Evolutionary conservation across 2,797 vertebrate genomes (phyloP), one percentile per base, ranked within the genome.

Genomic region (Spondyliosoma cantharus): DNA sequence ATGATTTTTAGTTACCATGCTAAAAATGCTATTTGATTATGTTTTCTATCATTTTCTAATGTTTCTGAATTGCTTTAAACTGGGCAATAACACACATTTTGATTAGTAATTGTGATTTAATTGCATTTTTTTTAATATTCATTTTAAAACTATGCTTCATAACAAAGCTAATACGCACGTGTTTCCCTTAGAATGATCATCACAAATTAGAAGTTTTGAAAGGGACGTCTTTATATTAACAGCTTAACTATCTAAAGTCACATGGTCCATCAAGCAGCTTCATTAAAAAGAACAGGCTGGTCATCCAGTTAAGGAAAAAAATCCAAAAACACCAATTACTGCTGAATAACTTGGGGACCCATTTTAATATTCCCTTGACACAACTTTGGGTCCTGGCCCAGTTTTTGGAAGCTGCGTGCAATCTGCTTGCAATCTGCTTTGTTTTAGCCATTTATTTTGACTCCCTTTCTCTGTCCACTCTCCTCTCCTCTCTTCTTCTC

Each of bases 281-380:
- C 24, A 65, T 66, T 65, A 71, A 57, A 62, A 82, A 52, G 13
- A 85, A 49, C 22, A 57, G n/a, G 6, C 32, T 69, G 25, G 59
- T 84, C 57, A 79, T 82, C 53, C 53, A 68, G 48, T 78, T 82
- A 72, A 37, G 24, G 3, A 27, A 59, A 59, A 67, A 29, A 3
- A 45, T 57, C 75, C 22, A 79, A 78, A 78, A 60, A 45, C 45
- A 69, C 29, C 74, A 81, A 79, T 87, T 85, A 90, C 71, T 65
- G 60, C 68, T 79, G 53, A 82, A 85, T 83, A 82, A 80, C 78
- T 73, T 24, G 16, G 86, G 45, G 84, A 84, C 78, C 77, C 77
- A 89, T 85, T 90, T 90, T 74, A 69, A 82, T 86, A 83, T 87
- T 91, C 90, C 84, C 90, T 66, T 49, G 81, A 82, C 69, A 85